Evolutionary conservation across 2,888 invertebrate species (phyloP).

Genomic region (Yponomeuta evonymella): DNA sequence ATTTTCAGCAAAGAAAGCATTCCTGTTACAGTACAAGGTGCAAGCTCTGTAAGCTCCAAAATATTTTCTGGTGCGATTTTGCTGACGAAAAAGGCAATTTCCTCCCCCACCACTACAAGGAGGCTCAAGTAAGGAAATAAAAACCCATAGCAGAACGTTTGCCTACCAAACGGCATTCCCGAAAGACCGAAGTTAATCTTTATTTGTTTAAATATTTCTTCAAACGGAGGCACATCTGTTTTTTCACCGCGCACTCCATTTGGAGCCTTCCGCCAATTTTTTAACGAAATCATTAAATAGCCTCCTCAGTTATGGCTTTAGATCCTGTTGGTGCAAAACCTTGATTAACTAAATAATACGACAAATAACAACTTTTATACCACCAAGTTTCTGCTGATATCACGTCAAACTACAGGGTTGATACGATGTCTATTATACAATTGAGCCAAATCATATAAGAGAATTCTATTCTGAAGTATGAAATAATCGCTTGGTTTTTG

Average conservation of each 20-base stretch:
- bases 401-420: too few relatives aligned
- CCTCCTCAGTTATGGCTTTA: not conserved
- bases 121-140: conserved; percentile 4
- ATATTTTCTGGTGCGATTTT: conserved; percentile 15
- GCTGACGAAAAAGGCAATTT: conserved; percentile 12
- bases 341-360: not conserved
- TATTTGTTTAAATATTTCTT: conserved; percentile 16
- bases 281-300: not conserved
- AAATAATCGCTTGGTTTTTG: too few relatives aligned
- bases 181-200: conserved; percentile 12
- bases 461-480: too few relatives aligned
- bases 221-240: conserved; percentile 8
- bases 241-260: not conserved
- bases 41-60: conserved; percentile 15
- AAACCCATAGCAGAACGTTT: conserved; percentile 1
- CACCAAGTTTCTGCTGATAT: too few relatives aligned
- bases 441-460: too few relatives aligned
- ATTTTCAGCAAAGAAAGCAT: conserved; percentile 11
- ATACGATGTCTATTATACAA: too few relatives aligned
- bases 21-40: conserved; percentile 15
- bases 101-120: conserved; percentile 11
- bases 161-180: conserved; percentile 16
- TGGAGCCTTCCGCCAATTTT: not conserved
- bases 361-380: too few relatives aligned
- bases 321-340: not conserved